Conservation (phyloP, 1,140 invertebrate genomes). For the Caenorhabditis inopinata region DNA sequence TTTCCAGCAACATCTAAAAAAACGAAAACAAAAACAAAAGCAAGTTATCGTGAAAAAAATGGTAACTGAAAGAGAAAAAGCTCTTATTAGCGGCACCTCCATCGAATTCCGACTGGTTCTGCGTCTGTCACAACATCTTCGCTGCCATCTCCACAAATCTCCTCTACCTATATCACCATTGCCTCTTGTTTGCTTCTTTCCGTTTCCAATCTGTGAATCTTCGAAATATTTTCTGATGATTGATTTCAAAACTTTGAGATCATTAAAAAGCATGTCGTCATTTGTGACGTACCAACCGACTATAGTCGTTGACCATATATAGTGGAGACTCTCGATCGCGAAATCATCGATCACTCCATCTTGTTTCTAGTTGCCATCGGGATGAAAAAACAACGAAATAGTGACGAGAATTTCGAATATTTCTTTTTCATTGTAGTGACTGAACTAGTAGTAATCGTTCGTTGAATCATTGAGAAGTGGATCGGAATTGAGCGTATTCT, state of each 20-base stretch:
- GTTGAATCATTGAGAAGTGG: neutral
- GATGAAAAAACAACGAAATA: neutral
- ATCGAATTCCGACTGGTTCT: slow-evolving; percentile 13
- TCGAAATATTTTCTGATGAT: neutral
- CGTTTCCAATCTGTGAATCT: neutral
- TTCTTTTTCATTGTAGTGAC: neutral
- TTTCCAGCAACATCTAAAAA: neutral
- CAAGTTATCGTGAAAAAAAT: neutral
- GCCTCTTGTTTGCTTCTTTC: neutral
- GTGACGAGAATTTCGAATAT: neutral
- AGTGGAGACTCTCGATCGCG: neutral
- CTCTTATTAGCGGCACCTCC: neutral
- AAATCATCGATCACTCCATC: slow-evolving; percentile 18
- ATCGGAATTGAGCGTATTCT: too few relatives aligned
- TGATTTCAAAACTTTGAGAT: slow-evolving; percentile 22
- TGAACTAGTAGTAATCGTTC: slow-evolving; percentile 7
- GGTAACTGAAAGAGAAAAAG: neutral
- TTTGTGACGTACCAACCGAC: neutral
- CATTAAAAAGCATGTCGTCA: neutral
- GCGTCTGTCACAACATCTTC: too few relatives aligned
- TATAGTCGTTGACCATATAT: neutral
- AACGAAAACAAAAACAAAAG: slow-evolving; percentile 14
- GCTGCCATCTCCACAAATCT: neutral
- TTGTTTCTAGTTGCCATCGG: neutral
- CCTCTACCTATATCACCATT: neutral